Percentiles rank a stretch among this genome's conserved stretches.
phyloP scores from a whole-genome alignment of 1,140 invertebrate species.

The Sycobia sp. region DNA sequence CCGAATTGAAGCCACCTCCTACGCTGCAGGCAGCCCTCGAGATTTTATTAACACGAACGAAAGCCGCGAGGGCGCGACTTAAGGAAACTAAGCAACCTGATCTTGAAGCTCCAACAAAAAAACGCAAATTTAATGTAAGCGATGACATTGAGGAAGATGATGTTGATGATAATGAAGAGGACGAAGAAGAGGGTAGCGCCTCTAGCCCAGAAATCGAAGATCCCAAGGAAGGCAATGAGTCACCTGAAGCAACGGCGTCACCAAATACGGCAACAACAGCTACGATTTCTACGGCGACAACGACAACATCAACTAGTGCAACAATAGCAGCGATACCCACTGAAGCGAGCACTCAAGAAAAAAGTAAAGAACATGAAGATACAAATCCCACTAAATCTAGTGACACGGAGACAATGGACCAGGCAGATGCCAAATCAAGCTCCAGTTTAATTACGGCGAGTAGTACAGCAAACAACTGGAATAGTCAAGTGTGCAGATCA shows the following conservation, averaged over 20 bases:
- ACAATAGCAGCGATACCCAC: not conserved
- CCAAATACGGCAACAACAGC: conserved; percentile 33
- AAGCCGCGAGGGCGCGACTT: conserved; percentile 38
- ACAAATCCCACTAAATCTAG: conserved; percentile 30
- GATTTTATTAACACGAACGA: conserved; percentile 48
- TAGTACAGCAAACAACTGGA: conserved; percentile 43
- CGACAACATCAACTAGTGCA: not conserved
- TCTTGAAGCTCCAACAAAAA: conserved; percentile 52
- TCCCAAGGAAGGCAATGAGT: conserved; percentile 15
- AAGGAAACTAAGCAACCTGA: conserved; percentile 50
- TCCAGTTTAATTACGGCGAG: conserved; percentile 33
- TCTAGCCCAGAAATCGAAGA: conserved; percentile 19
- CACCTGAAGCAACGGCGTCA: conserved; percentile 28
- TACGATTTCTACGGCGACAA: not conserved
- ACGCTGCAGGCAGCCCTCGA: conserved; percentile 50
- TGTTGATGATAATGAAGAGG: conserved; percentile 36
- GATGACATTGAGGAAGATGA: conserved; percentile 43
- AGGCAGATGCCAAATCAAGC: conserved; percentile 32
- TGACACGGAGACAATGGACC: conserved; percentile 36
- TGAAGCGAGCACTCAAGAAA: conserved; percentile 7
- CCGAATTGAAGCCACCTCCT: conserved; percentile 51
- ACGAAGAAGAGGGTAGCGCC: conserved; percentile 32
- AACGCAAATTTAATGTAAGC: conserved; percentile 51
- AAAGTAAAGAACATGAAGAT: conserved; percentile 30
- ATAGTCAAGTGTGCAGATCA: conserved; percentile 49